Base-by-base conservation (phyloP, 2,888 invertebrate genomes). In the Gibbula magus region DNA sequence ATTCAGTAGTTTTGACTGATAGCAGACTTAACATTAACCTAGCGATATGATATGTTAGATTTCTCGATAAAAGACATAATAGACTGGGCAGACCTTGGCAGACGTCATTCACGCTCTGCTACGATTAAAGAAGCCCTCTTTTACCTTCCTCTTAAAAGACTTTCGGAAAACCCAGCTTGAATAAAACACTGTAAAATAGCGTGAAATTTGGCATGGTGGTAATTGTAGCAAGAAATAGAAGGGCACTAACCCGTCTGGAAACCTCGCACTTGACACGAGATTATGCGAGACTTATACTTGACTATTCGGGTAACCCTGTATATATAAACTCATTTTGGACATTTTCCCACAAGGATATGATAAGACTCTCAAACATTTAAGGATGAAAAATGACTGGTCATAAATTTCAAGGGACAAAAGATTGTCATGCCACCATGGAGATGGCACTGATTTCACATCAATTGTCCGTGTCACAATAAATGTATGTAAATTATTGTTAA, bases 1-100 rank as follows among this genome's bases (percentile, higher is more conserved):
- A 61, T 29, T 25, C 29, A 25, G 61, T 61, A 61, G 18, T 61
- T 61, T 25, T 29, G 61, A 29, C 61, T 22, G 29, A 29, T 61
- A 61, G 70, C n/a, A 70, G 25, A 70, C 25, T 35, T 70, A 70
- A 70, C 70, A 70, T 70, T 70, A 39, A 70, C 70, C 35, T 20
- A 20, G 35, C 70, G 39, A 35, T 20, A 39, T 35, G 29, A 70
- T 35, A 70, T 70, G 70, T 32, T 70, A 70, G 70, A 70, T 70
- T 35, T 32, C 32, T 35, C 39, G 70, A 70, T 70, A 70, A 20
- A 35, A 25, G 35, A 70, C 20, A 70, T 39, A 70, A 70, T 70
- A 35, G 70, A 10, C 13, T 39, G 39, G 70, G 70, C 20, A 20
- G 39, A 35, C 29, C 67, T 16, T 16, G 29, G 7, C 70, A 70